Evolutionary conservation across 2,888 invertebrate species (phyloP), one percentile per base, ranked within the genome.

Genomic region (Orchestes rusci): DNA sequence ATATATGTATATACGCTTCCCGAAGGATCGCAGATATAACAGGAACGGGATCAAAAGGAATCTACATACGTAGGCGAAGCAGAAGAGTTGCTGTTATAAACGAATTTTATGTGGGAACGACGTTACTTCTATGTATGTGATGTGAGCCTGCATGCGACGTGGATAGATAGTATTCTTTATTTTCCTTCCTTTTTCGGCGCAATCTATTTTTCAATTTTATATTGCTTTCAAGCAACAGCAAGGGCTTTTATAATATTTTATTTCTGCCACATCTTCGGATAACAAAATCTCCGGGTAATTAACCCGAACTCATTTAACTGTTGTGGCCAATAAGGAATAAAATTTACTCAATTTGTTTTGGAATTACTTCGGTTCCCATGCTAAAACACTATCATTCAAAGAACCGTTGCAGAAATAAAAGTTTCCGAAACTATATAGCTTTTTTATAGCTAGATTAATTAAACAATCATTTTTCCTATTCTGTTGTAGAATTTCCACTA

Each of bases 1-100:
- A 23, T 23, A 23, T 23, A 10, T 23, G 23, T 23, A 10, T 46
- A 43, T 50, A 40, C 34, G 45, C 39, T 39, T 50, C 45, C 45
- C 50, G 50, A 37, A 50, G 50, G 45, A 46, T 50, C 50, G 31
- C 42, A 20, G 44, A 44, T 44, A 48, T 48, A 48, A 48, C 48
- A 41, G 48, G 48, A 38, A 41, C 41, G 43, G 56, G 58, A 57
- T 58, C 56, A 67, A 68, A 67, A 66, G 59, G 63, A 67, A 65
- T 65, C 64, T 63, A 59, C 62, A 64, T 65, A 62, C 57, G 57
- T 45, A 49, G 44, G 37, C 43, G 39, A n/a, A 44, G 43, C 43
- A 47, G 46, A 50, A 47, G 50, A 50, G 50, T 47, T 50, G 50
- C 47, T 44, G 47, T 50, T 50, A 44, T 43, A 47, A 46, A 47